These are phyloP conservation scores for Synanthedon formicaeformis DNA, from an alignment of 2,888 invertebrate genomes.

Conservation along the genomic window DNA sequence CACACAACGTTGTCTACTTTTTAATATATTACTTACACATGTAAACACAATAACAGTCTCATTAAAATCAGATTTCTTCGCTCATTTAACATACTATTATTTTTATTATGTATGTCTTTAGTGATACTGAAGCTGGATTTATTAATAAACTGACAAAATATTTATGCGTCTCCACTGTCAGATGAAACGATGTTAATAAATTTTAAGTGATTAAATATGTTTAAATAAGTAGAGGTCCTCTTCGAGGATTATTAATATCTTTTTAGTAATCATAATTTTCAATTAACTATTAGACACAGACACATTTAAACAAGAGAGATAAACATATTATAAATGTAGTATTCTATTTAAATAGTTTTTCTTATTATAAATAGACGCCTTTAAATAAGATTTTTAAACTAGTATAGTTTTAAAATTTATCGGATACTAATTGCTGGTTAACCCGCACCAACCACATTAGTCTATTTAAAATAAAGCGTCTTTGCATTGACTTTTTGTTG, in stretches of 20 bases:
- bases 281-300: too few species aligned
- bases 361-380: neutral
- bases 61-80: neutral
- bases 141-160: constrained; percentile 57
- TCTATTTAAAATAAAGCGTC: constrained; percentile 32
- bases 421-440: constrained; percentile 14
- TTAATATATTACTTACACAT: neutral
- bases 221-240: neutral
- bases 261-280: too few species aligned
- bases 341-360: too few species aligned
- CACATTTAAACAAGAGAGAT: too few species aligned
- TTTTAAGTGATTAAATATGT: constrained; percentile 23
- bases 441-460: constrained; percentile 41
- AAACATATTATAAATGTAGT: too few species aligned
- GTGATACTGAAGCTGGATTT: constrained; percentile 27
- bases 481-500: constrained; percentile 39
- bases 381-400: constrained; percentile 5
- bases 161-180: constrained; percentile 42
- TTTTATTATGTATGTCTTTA: constrained; percentile 30
- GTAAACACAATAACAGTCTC: neutral
- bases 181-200: constrained; percentile 45
- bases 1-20: neutral
- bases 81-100: neutral
- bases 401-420: constrained; percentile 2
- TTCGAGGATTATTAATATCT: too few species aligned